Percentiles rank a stretch among this genome's conserved stretches.
Evolutionary conservation across 2,797 vertebrate genomes (phyloP).

Genomic region (Channa striata): DNA sequence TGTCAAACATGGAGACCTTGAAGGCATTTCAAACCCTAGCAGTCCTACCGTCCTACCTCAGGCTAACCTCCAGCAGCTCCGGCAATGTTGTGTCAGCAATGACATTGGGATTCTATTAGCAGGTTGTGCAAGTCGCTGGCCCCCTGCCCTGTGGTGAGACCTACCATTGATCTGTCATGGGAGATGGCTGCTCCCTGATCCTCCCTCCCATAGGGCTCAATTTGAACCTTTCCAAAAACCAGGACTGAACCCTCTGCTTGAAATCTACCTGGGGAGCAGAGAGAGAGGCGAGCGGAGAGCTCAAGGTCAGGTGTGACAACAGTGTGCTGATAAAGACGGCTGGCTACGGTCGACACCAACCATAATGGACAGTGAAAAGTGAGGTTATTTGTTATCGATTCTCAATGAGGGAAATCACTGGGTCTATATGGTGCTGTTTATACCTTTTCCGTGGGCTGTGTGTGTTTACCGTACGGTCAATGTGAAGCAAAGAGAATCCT

Average conservation of each 20-base stretch:
- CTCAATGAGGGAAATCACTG: constrained; percentile 84
- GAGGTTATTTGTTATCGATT: constrained; percentile 89
- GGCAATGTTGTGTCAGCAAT: constrained; percentile 83
- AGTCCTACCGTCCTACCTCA: constrained; percentile 72
- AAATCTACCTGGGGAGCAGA: constrained; percentile 72
- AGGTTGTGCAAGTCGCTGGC: constrained; percentile 82
- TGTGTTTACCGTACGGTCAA: constrained; percentile 29
- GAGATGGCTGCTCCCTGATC: constrained; percentile 82
- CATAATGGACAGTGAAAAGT: constrained; percentile 85
- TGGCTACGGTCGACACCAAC: constrained; percentile 69
- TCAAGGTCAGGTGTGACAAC: constrained; percentile 81
- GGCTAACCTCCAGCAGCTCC: constrained; percentile 77
- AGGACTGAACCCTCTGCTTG: constrained; percentile 67
- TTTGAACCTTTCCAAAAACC: constrained; percentile 82
- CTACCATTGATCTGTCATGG: constrained; percentile 89
- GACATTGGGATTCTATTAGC: constrained; percentile 89
- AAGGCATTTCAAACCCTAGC: constrained; percentile 59
- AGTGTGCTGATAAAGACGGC: constrained; percentile 77
- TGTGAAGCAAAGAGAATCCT: constrained; percentile 47
- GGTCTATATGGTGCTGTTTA: constrained; percentile 81
- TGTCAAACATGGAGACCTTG: constrained; percentile 50
- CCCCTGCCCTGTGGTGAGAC: constrained; percentile 84
- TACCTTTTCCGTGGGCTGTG: constrained; percentile 53
- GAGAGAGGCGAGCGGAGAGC: constrained; percentile 56
- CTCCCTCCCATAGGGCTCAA: constrained; percentile 81